Percentiles rank a stretch among this genome's conserved stretches.
Conservation (phyloP, 2,888 invertebrate species). For the Cataglyphis livida region DNA sequence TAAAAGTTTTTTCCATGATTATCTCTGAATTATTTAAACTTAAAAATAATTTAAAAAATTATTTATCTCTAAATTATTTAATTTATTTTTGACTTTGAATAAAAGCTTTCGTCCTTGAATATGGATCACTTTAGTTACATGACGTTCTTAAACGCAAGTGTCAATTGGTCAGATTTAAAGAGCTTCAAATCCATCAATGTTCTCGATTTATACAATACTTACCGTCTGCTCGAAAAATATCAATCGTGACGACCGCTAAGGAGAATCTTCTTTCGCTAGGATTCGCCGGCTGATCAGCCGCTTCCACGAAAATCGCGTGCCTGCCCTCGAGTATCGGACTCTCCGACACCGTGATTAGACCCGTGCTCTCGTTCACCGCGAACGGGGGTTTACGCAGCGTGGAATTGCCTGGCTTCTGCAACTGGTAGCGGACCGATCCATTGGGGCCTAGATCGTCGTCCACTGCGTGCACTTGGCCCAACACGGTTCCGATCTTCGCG, state of each 20-base stretch:
- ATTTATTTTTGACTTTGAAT: neutral
- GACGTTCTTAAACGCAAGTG: neutral
- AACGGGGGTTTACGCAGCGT: conserved; percentile 90
- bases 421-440: conserved; percentile 91
- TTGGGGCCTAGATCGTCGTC: conserved; percentile 93
- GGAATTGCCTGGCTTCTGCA: conserved; percentile 90
- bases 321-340: conserved; percentile 90
- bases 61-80: neutral
- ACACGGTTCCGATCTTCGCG: conserved; percentile 89
- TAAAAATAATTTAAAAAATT: no score
- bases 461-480: conserved; percentile 93
- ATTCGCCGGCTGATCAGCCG: conserved; percentile 93
- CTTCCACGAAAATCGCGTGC: conserved; percentile 94
- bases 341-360: conserved; percentile 89
- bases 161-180: neutral
- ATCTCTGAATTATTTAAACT: no score
- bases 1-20: neutral
- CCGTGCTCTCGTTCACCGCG: conserved; percentile 90
- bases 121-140: neutral
- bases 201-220: conserved; percentile 65
- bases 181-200: neutral
- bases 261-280: conserved; percentile 94
- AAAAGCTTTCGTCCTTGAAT: neutral
- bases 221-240: conserved; percentile 88
- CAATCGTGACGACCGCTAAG: conserved; percentile 94